Base-by-base conservation (phyloP, 2,797 vertebrate genomes). In the Passerculus sandwichensis region DNA sequence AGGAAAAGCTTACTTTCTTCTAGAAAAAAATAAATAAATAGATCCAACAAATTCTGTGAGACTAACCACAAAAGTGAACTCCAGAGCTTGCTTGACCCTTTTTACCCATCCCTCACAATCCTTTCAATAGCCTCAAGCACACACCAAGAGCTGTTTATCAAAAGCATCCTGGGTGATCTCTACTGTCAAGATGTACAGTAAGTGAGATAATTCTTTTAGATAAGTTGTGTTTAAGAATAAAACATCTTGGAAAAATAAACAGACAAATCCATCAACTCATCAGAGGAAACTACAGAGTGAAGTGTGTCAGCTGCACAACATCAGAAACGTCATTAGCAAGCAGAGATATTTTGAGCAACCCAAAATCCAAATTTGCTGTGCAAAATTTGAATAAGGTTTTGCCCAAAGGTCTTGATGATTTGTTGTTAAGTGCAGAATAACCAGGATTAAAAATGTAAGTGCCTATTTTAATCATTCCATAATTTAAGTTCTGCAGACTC, bases 151-250 rank as follows among this genome's bases (percentile, higher is more conserved):
- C n/a, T 92, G 57, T 85, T 91, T 85, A 91, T 59, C 67, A 85
- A 80, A 93, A 94, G 57, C 60, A 87, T 82, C 81, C 60, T 87
- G 75, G 73, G 22, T 74, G 60, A 93, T 89, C 57, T 82, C 54
- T 61, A 59, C 62, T 80, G 76, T 73, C 65, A 92, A 76, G 92
- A 80, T 12, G 18, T 79, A 92, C 71, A 93, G 51, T 88, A 91
- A 79, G n/a, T 78, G 59, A 87, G 78, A 83, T 50, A 67, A 74
- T 73, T 69, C 54, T 74, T 93, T 53, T 79, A 85, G 78, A 85
- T 67, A 92, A 90, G 44, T 36, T 16, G 1, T 40, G 15, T 50
- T 86, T 70, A 82, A 70, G 86, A 91, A 89, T 70, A 87, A 72
- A 89, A 89, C 11, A 65, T 62, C 53, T 69, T 72, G 34, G 36